Evolutionary conservation across 2,113 vertebrate species (phyloP), one percentile per base, ranked within the genome.

Genomic region (Varanus salvator): DNA sequence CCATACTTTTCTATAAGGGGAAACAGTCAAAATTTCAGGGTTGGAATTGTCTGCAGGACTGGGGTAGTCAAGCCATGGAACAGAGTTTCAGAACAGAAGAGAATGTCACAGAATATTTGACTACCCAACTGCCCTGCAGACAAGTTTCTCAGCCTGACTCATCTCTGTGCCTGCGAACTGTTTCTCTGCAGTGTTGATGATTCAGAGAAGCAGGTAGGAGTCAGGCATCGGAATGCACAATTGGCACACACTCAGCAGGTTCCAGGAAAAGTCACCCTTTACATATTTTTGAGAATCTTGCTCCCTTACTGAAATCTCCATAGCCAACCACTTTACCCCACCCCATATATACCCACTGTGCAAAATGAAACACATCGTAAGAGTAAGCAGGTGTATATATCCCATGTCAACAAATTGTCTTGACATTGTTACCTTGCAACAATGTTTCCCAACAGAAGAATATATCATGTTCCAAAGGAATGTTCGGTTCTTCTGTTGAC

Each of bases 401-500:
- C 31, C 17, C 34, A 29, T 66, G 21, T 68, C 74, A 78, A 27
- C 11, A n/a, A 50, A 21, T 50, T 27, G 27, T 84, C 68, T 29
- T 84, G 48, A 87, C 6, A 68, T 23, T 50, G 15, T 50, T 29
- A n/a, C 27, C 31, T 69, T 87, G 52, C 17, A 77, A 8, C 27
- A 87, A 1, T 69, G 12, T 29, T 80, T 86, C 60, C 52, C 69
- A 74, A 12, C 19, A 34, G 69, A 8, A 72, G 48, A 85, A 72
- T 69, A n/a, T 23, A 60, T 75, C 52, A 60, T 1, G 64, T 25
- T 71, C 50, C 87, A 80, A 66, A 81, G 11, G 57, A 84, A 91
- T 38, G 38, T 74, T 50, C 7, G 86, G 90, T 77, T 86, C 84
- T 77, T 91, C 15, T 86, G 6, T 60, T 68, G 64, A 77, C n/a